Evolutionary conservation across 1,140 invertebrate species (phyloP), one percentile per base, ranked within the genome.

Genomic region (Atta cephalotes): DNA sequence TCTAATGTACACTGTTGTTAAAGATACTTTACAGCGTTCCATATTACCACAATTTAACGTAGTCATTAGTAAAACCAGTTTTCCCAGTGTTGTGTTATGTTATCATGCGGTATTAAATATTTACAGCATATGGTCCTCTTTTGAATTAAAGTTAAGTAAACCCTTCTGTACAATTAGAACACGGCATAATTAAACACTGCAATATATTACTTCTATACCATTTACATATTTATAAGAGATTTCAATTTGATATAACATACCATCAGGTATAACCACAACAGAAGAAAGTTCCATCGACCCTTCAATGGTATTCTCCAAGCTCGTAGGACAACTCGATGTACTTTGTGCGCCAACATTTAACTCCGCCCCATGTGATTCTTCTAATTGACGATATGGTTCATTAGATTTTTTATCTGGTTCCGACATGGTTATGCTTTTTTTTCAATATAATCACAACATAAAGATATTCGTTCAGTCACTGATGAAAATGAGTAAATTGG

Each of bases 231-330:
- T 53, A 53, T 5, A 31, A 16, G n/a, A 76, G 14, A 45, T 56
- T 74, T 25, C 39, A 0, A 12, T 28, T 56, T 53, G 35, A 62
- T 53, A 16, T 76, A 65, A 87, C 74, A 92, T 96, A 97, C 97
- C 97, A 96, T 98, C 97, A 84, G 97, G 97, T 80, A 98, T 97
- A 77, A 98, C 97, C n/a, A 97, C 96, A 58, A 98, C 97, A 31
- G 97, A 97, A 80, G 97, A 97, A 95, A 98, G 97, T 96, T 98
- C 97, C 90, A 98, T 96, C 90, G 97, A 97, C 89, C 96, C 95
- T 51, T 96, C 95, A 31, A 95, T 84, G 14, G 78, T 92, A 76
- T 91, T 91, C 77, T 95, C 94, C 53, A 88, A 87, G 9, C 74
- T 88, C 28, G 81, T 89, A 14, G 86, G 90, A 16, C 85, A 89